These are phyloP conservation scores for Scaptomyza parva DNA, from an alignment of 2,888 invertebrate genomes.

Conservation along the genomic window DNA sequence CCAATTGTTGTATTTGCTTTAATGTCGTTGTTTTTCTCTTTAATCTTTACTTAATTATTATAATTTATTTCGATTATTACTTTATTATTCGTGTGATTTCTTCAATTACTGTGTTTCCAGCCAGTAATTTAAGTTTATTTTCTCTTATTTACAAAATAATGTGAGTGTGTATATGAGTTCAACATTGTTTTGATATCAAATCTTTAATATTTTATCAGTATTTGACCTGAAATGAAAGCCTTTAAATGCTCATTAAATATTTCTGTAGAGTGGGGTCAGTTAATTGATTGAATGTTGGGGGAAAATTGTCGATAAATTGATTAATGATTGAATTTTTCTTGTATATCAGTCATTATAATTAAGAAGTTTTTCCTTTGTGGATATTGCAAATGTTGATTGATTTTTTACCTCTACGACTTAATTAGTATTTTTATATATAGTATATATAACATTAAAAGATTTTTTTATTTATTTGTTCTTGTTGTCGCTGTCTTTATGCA, in stretches of 20 bases:
- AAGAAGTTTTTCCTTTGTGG: slow-evolving; percentile 35
- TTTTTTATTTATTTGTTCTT: slow-evolving; percentile 33
- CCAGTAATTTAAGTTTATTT: slow-evolving; percentile 42
- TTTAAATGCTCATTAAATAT: slow-evolving; percentile 48
- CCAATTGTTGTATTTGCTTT: slow-evolving; percentile 49
- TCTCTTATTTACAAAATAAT: slow-evolving; percentile 65
- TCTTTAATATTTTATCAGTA: slow-evolving; percentile 37
- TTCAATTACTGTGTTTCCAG: slow-evolving; percentile 51
- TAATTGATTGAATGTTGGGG: slow-evolving; percentile 23
- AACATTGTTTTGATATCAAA: slow-evolving; percentile 66
- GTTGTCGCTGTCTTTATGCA: slow-evolving; percentile 15
- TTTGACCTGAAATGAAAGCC: slow-evolving; percentile 47
- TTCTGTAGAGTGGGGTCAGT: slow-evolving; percentile 46
- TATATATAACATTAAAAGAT: slow-evolving; percentile 66
- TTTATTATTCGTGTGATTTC: too few relatives aligned
- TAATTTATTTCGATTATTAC: slow-evolving; percentile 57
- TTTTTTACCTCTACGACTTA: slow-evolving; percentile 29
- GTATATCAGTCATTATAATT: slow-evolving; percentile 67
- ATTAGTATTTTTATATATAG: slow-evolving; percentile 23
- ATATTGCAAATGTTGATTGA: slow-evolving; percentile 19
- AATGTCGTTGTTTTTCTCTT: slow-evolving; percentile 25
- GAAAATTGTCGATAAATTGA: slow-evolving; percentile 27
- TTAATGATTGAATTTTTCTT: slow-evolving; percentile 9
- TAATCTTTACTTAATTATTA: slow-evolving; percentile 68
- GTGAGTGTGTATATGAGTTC: slow-evolving; percentile 27